Percentiles rank a stretch among this genome's conserved stretches.
Evolutionary conservation across 2,888 invertebrate species (phyloP).

Genomic region (Pseudanteris insignis): DNA sequence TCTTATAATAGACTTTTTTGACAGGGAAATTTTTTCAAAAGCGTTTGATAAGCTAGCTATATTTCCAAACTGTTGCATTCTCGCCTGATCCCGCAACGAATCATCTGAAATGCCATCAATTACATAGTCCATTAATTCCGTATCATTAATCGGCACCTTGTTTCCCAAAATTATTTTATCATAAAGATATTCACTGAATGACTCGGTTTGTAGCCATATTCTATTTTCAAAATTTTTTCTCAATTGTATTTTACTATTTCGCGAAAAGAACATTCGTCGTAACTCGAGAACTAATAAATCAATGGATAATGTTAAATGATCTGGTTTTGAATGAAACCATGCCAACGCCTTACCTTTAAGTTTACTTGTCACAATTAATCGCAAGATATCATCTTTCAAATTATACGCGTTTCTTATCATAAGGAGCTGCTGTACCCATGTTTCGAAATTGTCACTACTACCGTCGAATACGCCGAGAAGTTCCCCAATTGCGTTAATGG

Average conservation of each 20-base stretch:
- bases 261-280: constrained; percentile 20
- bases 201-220: background rate
- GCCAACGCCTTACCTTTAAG: constrained; percentile 32
- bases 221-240: constrained; percentile 18
- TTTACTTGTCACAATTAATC: constrained; percentile 15
- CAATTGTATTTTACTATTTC: constrained; percentile 5
- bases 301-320: constrained; percentile 15
- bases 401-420: background rate
- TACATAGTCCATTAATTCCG: constrained; percentile 35
- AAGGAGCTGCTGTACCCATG: background rate
- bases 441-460: background rate
- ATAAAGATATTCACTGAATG: constrained; percentile 3
- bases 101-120: constrained; percentile 38
- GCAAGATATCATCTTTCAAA: too few species aligned
- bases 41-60: too few species aligned
- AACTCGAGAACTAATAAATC: constrained; percentile 19
- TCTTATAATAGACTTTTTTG: too few species aligned
- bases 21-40: too few species aligned
- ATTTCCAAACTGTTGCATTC: too few species aligned
- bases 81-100: constrained; percentile 24
- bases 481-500: too few species aligned
- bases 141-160: constrained; percentile 19
- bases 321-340: constrained; percentile 40
- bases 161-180: constrained; percentile 31
- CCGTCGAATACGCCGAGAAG: background rate